These are phyloP conservation scores for Alviniconcha strummeri DNA, from an alignment of 2,888 invertebrate species.

Conservation along the genomic window DNA sequence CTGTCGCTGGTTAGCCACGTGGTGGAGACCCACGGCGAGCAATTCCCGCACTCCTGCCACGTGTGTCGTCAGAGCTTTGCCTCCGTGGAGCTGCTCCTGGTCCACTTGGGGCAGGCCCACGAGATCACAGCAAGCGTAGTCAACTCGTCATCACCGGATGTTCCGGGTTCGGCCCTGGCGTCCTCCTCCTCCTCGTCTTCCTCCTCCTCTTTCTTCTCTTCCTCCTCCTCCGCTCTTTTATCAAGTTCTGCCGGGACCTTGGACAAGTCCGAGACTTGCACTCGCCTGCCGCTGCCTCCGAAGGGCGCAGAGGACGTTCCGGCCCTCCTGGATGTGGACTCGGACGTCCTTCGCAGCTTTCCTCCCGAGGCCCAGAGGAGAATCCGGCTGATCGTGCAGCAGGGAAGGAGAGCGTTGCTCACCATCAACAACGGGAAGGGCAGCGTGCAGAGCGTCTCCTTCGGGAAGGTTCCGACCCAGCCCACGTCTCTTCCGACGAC, in stretches of 20 bases:
- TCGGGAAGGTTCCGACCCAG: background rate
- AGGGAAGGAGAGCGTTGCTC: background rate
- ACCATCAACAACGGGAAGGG: background rate
- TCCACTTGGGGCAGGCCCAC: slow-evolving; percentile 19
- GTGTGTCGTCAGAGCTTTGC: slow-evolving; percentile 3
- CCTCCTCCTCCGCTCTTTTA: background rate
- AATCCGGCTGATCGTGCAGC: background rate
- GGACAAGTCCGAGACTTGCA: too few relatives aligned
- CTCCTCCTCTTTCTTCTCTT: background rate
- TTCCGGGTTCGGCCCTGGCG: too few relatives aligned
- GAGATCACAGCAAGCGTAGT: background rate
- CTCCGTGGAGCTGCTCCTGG: background rate
- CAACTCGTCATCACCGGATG: too few relatives aligned
- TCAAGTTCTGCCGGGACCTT: too few relatives aligned
- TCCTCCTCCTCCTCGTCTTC: too few relatives aligned
- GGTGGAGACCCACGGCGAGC: background rate
- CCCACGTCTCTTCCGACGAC: background rate
- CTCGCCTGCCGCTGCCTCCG: too few relatives aligned
- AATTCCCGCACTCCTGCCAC: slow-evolving; percentile 5
- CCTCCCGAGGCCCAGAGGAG: background rate
- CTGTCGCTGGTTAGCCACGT: background rate
- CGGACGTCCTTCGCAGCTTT: background rate
- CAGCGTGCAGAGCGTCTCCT: background rate
- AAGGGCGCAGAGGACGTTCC: too few relatives aligned
- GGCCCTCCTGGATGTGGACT: background rate